Percentiles rank a stretch among this genome's conserved stretches.
Conservation (phyloP, 1,140 invertebrate species). For the Drosophila nannoptera region DNA sequence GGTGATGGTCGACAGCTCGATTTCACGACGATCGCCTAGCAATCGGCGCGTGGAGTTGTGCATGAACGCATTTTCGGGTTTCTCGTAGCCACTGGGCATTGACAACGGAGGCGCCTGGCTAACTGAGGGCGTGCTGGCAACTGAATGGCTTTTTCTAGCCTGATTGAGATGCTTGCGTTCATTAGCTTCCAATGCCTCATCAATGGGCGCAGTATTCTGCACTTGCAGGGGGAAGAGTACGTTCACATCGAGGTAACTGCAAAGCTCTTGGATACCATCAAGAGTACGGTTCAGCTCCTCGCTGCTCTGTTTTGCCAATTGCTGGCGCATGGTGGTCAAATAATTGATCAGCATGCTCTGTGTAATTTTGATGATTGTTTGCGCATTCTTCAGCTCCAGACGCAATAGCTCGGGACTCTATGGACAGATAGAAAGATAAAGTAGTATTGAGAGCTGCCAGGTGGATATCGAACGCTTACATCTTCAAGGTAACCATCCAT, state of each 20-base stretch:
- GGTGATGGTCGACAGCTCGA: constrained; percentile 67
- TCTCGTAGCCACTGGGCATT: constrained; percentile 43
- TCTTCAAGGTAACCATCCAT: constrained; percentile 71
- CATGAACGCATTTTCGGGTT: constrained; percentile 73
- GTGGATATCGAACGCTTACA: constrained; percentile 35
- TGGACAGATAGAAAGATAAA: background rate
- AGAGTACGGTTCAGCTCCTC: constrained; percentile 74
- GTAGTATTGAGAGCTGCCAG: background rate
- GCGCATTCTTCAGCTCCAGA: constrained; percentile 78
- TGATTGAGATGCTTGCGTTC: constrained; percentile 59
- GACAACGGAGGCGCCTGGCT: background rate
- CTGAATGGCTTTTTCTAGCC: background rate
- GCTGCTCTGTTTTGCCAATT: constrained; percentile 57
- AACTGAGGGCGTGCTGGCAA: background rate
- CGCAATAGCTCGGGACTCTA: constrained; percentile 79
- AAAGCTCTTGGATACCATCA: constrained; percentile 79
- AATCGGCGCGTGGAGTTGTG: constrained; percentile 57
- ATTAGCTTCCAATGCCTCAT: constrained; percentile 75
- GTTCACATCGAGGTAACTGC: constrained; percentile 71
- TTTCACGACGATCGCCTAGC: constrained; percentile 61
- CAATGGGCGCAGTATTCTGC: constrained; percentile 60
- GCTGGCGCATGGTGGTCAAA: constrained; percentile 66
- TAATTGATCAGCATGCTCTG: constrained; percentile 78
- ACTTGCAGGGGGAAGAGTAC: constrained; percentile 63
- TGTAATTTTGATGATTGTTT: constrained; percentile 78